phyloP scores from a whole-genome alignment of 2,113 vertebrate species.

The Pelobates fuscus region DNA sequence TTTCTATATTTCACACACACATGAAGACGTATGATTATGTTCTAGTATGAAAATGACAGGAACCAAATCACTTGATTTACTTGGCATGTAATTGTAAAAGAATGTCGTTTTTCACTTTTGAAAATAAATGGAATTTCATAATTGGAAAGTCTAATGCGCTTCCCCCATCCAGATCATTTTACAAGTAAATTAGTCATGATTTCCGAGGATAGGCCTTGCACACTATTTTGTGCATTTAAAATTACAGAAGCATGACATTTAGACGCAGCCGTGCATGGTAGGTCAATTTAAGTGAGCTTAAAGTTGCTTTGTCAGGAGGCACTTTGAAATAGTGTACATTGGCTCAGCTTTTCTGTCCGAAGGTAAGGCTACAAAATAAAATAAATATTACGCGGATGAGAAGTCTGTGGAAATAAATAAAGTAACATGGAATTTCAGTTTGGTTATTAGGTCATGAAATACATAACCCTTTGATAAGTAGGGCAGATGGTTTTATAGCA shows the following conservation, averaged over 20 bases:
- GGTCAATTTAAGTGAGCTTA: not conserved
- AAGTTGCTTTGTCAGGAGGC: conserved; percentile 45
- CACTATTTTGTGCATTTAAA: conserved; percentile 28
- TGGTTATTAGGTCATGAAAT: too few relatives aligned
- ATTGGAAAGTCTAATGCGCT: conserved; percentile 25
- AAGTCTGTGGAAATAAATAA: not conserved
- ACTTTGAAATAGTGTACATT: conserved; percentile 36
- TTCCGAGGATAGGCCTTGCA: conserved; percentile 4
- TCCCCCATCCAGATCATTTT: conserved; percentile 35
- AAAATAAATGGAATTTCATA: conserved; percentile 41
- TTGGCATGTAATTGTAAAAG: conserved; percentile 38
- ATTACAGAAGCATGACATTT: conserved; percentile 27
- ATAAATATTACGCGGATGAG: not conserved
- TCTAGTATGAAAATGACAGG: not conserved
- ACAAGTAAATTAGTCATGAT: conserved; percentile 32
- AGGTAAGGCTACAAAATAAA: not conserved
- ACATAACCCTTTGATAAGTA: too few relatives aligned
- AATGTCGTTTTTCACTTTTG: conserved; percentile 33
- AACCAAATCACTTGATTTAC: conserved; percentile 21
- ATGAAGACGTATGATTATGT: not conserved
- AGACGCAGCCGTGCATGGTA: conserved; percentile 28
- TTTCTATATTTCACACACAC: not conserved
- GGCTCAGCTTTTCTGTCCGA: conserved; percentile 34
- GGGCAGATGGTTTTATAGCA: too few relatives aligned
- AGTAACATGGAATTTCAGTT: too few relatives aligned